Base-by-base conservation (phyloP, 2,113 vertebrate genomes). In the Microtus ochrogaster region DNA sequence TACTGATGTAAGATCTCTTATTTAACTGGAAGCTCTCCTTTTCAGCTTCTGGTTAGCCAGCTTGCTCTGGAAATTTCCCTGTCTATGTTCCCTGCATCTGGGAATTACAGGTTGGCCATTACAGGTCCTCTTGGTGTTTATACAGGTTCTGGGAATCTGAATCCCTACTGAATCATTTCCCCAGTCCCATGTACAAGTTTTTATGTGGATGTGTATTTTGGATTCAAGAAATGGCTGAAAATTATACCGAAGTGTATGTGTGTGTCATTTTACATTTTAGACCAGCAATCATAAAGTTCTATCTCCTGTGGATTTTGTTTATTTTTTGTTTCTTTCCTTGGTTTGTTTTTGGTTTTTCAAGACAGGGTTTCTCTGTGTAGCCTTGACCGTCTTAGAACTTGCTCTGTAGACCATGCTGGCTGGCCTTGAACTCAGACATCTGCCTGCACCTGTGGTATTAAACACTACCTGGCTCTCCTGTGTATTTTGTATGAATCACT, bases 191-290 rank as follows among this genome's bases (percentile, higher is more conserved):
- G 3, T 85, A 39, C 21, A 92, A 73, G 22, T 95, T 92, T 93
- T 94, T 96, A 7, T 91, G 36, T 89, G 24, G 22, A 61, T 10
- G 21, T 94, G 21, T 30, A 33, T 72, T 90, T 93, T 95, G 0
- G 2, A 87, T 88, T 96, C 36, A 84, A 90, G 61, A 95, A 91
- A 77, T 24, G 63, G 22, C 66, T 84, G 92, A 91, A 91, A 44
- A 91, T 89, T 85, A 91, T 89, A 89, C 49, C 26, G 33, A 93
- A 94, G 61, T 88, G 7, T 65, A 21, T 58, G 12, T 90, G 26
- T 39, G n/a, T 39, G 16, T 30, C 39, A 90, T 91, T 96, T 86
- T 93, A 91, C 28, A 91, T 24, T 90, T 90, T 66, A 41, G 41
- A 85, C 21, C 33, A 90, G 70, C 41, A 95, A 61, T 93, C 81